Percentiles rank a stretch among this genome's conserved stretches.
Evolutionary conservation across 2,888 invertebrate genomes (phyloP).

Genomic region (Anthoptus insignis): DNA sequence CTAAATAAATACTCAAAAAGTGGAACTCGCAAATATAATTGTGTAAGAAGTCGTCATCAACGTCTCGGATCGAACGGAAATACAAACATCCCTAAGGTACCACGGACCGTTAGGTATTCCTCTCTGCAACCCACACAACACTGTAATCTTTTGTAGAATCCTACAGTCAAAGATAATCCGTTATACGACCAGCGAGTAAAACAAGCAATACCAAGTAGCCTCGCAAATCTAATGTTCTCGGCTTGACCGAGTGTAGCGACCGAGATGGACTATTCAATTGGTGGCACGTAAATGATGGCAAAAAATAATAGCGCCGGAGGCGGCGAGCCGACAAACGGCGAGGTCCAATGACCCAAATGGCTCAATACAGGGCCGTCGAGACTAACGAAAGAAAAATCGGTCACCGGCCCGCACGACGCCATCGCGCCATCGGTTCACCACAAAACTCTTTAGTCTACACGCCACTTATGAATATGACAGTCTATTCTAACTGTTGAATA

Average conservation of each 20-base stretch:
- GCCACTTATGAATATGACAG: background rate
- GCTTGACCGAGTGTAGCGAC: slow-evolving; percentile 50
- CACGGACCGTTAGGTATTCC: slow-evolving; percentile 56
- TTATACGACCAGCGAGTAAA: slow-evolving; percentile 56
- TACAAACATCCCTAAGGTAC: slow-evolving; percentile 53
- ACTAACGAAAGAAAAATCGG: slow-evolving; percentile 80
- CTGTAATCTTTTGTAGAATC: slow-evolving; percentile 53
- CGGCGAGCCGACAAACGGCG: slow-evolving; percentile 77
- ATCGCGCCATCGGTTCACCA: background rate
- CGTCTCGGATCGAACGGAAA: slow-evolving; percentile 23
- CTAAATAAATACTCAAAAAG: slow-evolving; percentile 49
- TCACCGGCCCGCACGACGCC: slow-evolving; percentile 58
- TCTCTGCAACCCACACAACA: slow-evolving; percentile 57
- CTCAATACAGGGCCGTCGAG: slow-evolving; percentile 76
- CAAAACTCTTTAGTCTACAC: slow-evolving; percentile 7
- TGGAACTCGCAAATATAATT: slow-evolving; percentile 30
- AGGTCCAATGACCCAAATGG: slow-evolving; percentile 86
- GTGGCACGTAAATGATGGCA: slow-evolving; percentile 62
- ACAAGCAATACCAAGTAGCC: slow-evolving; percentile 38
- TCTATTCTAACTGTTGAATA: background rate
- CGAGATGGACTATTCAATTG: slow-evolving; percentile 70
- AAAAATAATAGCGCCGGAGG: slow-evolving; percentile 70
- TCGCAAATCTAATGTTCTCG: slow-evolving; percentile 22
- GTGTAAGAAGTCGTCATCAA: slow-evolving; percentile 34
- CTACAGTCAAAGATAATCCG: slow-evolving; percentile 55